Evolutionary conservation across 2,113 vertebrate species (phyloP).

Genomic region (Pseudorhombus dupliciocellatus): DNA sequence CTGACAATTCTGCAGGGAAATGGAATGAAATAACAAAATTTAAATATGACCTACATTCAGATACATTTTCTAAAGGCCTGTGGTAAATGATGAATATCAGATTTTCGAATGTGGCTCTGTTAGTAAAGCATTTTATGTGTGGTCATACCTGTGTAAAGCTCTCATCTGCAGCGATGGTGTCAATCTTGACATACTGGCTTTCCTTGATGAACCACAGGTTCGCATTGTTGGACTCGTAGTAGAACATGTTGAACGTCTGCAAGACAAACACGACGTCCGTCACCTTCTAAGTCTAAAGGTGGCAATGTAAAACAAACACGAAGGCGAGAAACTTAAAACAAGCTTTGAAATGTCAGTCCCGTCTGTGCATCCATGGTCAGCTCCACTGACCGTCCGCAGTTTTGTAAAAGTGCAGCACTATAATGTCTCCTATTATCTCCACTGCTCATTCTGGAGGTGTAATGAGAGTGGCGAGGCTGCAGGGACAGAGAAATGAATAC

Average conservation of each 20-base stretch:
- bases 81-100: background rate
- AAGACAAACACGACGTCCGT: constrained; percentile 39
- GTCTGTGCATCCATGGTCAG: constrained; percentile 47
- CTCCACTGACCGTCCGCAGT: constrained; percentile 6
- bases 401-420: constrained; percentile 22
- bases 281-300: background rate
- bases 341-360: constrained; percentile 30
- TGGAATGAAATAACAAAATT: background rate
- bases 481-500: constrained; percentile 38
- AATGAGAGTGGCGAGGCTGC: constrained; percentile 44
- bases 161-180: constrained; percentile 87
- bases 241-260: constrained; percentile 88
- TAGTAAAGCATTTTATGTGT: background rate
- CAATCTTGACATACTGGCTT: constrained; percentile 86
- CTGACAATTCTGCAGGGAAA: constrained; percentile 16
- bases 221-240: constrained; percentile 85
- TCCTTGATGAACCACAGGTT: constrained; percentile 86
- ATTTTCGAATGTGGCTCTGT: background rate
- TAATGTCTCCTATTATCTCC: constrained; percentile 31
- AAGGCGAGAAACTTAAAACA: constrained; percentile 30
- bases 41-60: constrained; percentile 8
- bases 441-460: constrained; percentile 49
- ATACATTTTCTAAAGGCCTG: background rate
- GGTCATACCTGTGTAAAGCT: constrained; percentile 83
- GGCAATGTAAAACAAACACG: background rate